These are phyloP conservation scores for Mus pahari DNA, from an alignment of 2,113 vertebrate species.

Conservation along the genomic window DNA sequence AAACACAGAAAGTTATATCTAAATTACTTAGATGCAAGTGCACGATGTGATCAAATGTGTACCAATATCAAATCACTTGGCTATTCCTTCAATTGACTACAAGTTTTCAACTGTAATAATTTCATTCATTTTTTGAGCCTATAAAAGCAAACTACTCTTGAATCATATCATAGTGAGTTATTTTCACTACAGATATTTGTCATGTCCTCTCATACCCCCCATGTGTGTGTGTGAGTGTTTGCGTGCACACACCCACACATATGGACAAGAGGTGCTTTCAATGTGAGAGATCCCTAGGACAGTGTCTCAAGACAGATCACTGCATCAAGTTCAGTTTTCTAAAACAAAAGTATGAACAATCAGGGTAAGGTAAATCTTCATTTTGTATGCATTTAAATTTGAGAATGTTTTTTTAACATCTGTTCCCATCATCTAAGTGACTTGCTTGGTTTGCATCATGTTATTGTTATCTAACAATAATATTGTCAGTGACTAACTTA, in stretches of 20 bases:
- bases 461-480: background rate
- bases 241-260: too few species aligned
- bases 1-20: too few species aligned
- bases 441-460: background rate
- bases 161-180: background rate
- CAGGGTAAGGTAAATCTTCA: background rate
- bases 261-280: background rate
- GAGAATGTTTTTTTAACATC: background rate
- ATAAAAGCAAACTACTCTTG: background rate
- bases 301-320: background rate
- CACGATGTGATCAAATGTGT: background rate
- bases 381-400: background rate
- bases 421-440: background rate
- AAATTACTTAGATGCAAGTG: background rate
- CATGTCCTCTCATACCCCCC: too few species aligned
- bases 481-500: background rate
- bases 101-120: background rate
- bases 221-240: background rate
- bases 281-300: background rate
- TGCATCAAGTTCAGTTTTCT: background rate
- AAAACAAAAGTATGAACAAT: background rate
- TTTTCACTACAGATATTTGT: constrained; percentile 43
- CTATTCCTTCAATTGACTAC: background rate
- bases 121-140: background rate
- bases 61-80: background rate